Evolutionary conservation across 2,113 vertebrate genomes (phyloP).

Genomic region (Drymodes brunneopygia): DNA sequence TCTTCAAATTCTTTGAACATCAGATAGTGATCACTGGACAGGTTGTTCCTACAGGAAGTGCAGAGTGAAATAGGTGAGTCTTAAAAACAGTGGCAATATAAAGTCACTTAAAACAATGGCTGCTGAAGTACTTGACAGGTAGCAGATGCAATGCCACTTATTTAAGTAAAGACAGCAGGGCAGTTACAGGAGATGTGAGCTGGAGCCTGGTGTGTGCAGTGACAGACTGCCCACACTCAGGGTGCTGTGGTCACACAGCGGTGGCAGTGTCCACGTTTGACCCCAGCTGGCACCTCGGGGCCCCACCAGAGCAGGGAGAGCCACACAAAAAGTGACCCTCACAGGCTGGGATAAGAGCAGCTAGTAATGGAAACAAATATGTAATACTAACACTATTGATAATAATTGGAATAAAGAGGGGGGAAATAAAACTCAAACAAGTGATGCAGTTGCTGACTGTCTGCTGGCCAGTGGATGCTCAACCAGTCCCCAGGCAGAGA

Average conservation of each 20-base stretch:
- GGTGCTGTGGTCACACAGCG: background rate
- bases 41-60: background rate
- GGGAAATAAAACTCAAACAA: background rate
- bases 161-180: background rate
- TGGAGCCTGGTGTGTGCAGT: background rate
- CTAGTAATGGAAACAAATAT: background rate
- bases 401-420: background rate
- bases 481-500: background rate
- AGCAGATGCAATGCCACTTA: background rate
- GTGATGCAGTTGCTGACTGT: background rate
- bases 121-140: background rate
- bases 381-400: background rate
- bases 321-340: background rate
- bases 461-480: background rate
- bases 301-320: accelerated
- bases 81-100: background rate
- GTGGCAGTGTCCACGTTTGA: background rate
- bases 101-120: background rate
- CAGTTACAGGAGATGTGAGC: background rate
- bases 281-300: background rate
- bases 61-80: background rate
- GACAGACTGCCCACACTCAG: accelerated
- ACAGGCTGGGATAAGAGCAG: background rate
- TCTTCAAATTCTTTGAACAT: background rate
- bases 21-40: background rate